These are phyloP conservation scores for Hedya salicella DNA, from an alignment of 2,888 invertebrate genomes.

Conservation along the genomic window DNA sequence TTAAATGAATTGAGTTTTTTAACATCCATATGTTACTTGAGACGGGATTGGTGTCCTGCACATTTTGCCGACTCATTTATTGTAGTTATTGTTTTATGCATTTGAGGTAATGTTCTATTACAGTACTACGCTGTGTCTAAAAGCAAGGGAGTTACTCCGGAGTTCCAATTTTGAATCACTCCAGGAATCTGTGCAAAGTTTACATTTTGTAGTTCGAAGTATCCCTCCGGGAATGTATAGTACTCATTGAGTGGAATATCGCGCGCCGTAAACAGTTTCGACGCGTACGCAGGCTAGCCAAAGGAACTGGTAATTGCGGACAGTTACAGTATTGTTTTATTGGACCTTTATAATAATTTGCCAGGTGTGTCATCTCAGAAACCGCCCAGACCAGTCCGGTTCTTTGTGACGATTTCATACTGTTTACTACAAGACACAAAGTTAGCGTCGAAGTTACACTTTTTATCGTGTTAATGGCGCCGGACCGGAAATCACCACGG, in stretches of 20 bases:
- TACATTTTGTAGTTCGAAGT: no score
- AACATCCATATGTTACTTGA: no score
- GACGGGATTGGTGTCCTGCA: no score
- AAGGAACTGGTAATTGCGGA: slow-evolving; percentile 56
- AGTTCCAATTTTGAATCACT: no score
- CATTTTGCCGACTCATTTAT: no score
- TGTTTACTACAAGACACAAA: slow-evolving; percentile 37
- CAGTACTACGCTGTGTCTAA: no score
- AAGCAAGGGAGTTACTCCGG: no score
- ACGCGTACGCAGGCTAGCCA: slow-evolving; percentile 47
- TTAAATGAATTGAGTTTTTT: no score
- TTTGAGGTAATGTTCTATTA: no score
- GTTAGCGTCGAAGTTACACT: slow-evolving; percentile 17
- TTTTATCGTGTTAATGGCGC: slow-evolving; percentile 31
- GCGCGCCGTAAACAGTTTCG: slow-evolving; percentile 12
- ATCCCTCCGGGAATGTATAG: no score
- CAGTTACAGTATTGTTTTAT: slow-evolving; percentile 59
- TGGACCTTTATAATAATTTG: slow-evolving; percentile 60
- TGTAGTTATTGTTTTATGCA: no score
- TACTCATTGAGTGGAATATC: neutral
- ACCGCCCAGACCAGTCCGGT: slow-evolving; percentile 54
- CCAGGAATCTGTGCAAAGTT: no score
- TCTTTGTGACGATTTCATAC: slow-evolving; percentile 48
- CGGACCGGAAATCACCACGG: slow-evolving; percentile 28
- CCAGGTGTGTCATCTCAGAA: slow-evolving; percentile 59